Evolutionary conservation across 2,113 vertebrate genomes (phyloP), one percentile per base, ranked within the genome.

Genomic region (Struthidea cinerea): DNA sequence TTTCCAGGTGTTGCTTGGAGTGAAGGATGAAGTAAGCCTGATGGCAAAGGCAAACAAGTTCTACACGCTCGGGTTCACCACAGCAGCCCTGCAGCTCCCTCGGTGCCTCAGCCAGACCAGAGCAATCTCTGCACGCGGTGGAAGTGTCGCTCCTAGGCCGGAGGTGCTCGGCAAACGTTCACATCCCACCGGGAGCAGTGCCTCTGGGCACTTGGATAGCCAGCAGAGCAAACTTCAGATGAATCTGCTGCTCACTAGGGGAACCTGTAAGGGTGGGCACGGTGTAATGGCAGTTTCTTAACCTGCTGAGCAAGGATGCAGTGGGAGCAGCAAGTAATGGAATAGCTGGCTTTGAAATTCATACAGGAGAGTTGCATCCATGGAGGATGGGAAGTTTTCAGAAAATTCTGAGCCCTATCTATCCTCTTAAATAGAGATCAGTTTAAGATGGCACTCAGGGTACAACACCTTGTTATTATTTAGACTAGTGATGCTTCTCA

Each of bases 41-140:
- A 78, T 80, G 80, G 49, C 60, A 70, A 5, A 44, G 75, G 71
- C 89, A 94, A 65, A 90, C 68, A 87, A 84, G 55, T 93, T 89
- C 73, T 84, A 9, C 64, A 56, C 0, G 8, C 87, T 39, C 21
- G 69, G 37, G 46, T 57, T 84, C 50, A 57, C 37, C 68, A 35
- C 47, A 65, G 68, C 63, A 57, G 2, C 80, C 26, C n/a, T 1
- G 6, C 0, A 0, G 68, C 55, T 85, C 33, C 56, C 55, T 57
- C 4, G 0, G 0, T 57, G 77, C 80, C 79, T 69, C 49, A 7
- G 68, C 77, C 13, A 2, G 44, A 28, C 3, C 23, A 6, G 67
- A 3, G 5, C 6, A 3, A 24, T n/a, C 53, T 33, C 89, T 19
- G 18, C 6, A 4, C 0, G 2, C 6, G 22, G 22, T 27, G 68